Conservation (phyloP, 2,113 vertebrate species). For the Chrysemys picta region DNA sequence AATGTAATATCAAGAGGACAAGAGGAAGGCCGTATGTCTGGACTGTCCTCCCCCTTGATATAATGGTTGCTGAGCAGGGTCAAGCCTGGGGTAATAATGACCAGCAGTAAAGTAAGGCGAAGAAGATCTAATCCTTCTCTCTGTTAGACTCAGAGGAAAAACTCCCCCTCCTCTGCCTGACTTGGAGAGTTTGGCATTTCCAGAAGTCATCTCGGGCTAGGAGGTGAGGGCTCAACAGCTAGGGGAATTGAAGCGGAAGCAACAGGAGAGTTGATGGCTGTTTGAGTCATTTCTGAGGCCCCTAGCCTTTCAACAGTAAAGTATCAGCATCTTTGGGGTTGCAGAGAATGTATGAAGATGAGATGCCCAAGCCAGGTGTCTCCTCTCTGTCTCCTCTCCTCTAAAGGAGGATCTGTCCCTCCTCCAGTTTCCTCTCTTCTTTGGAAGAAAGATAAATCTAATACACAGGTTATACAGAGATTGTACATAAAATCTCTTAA, state of each 20-base stretch:
- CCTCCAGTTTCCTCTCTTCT: not conserved
- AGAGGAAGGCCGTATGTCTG: not conserved
- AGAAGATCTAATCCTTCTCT: not conserved
- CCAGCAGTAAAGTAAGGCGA: not conserved
- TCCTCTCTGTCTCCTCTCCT: not conserved
- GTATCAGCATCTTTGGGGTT: not conserved
- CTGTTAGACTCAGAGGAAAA: not conserved
- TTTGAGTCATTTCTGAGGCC: not conserved
- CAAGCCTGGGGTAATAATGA: not conserved
- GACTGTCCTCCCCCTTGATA: not conserved
- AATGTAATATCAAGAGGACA: not conserved
- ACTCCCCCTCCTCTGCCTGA: not conserved
- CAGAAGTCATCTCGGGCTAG: not conserved
- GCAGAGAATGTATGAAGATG: not conserved
- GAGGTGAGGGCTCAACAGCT: not conserved
- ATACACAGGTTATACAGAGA: not conserved
- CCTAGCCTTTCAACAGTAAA: not conserved
- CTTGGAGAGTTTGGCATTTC: not conserved
- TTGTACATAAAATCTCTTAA: not conserved
- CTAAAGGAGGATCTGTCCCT: fast-evolving
- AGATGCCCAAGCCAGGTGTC: not conserved
- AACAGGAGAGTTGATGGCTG: not conserved
- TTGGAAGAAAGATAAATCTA: not conserved
- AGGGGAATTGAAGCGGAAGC: not conserved
- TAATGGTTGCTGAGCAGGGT: not conserved